Evolutionary conservation across 2,797 vertebrate genomes (phyloP).

Genomic region (Gymnocypris eckloni): DNA sequence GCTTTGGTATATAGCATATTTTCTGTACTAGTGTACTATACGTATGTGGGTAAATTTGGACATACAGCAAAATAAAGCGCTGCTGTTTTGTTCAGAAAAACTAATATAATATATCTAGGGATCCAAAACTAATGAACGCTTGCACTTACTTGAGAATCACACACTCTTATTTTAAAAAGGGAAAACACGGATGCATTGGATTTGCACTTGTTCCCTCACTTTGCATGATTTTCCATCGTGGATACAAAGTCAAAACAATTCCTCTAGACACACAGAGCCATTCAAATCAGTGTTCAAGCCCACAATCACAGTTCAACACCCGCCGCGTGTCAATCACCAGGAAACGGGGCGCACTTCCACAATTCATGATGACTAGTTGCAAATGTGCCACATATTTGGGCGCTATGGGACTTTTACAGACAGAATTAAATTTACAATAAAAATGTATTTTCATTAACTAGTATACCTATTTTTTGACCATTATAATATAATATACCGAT

Average conservation of each 20-base stretch:
- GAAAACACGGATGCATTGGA: background rate
- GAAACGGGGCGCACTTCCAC: background rate
- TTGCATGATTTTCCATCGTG: slow-evolving; percentile 50
- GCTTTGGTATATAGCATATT: background rate
- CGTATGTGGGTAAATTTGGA: too few species aligned
- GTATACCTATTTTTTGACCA: too few species aligned
- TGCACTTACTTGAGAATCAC: background rate
- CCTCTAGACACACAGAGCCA: slow-evolving; percentile 38
- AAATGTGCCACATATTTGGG: background rate
- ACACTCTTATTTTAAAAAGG: background rate
- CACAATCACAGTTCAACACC: slow-evolving; percentile 18
- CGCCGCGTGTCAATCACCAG: background rate
- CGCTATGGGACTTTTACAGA: background rate
- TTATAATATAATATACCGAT: background rate
- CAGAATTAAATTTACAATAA: background rate
- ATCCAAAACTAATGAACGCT: background rate
- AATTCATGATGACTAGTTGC: background rate
- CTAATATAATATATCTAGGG: background rate
- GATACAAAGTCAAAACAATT: slow-evolving; percentile 32
- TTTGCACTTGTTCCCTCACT: slow-evolving; percentile 24
- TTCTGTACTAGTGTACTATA: background rate
- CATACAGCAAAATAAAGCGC: background rate
- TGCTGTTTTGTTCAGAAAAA: background rate
- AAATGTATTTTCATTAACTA: too few species aligned
- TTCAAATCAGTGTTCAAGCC: slow-evolving; percentile 39